phyloP scores from a whole-genome alignment of 1,140 invertebrate species.

The Araneus ventricosus region DNA sequence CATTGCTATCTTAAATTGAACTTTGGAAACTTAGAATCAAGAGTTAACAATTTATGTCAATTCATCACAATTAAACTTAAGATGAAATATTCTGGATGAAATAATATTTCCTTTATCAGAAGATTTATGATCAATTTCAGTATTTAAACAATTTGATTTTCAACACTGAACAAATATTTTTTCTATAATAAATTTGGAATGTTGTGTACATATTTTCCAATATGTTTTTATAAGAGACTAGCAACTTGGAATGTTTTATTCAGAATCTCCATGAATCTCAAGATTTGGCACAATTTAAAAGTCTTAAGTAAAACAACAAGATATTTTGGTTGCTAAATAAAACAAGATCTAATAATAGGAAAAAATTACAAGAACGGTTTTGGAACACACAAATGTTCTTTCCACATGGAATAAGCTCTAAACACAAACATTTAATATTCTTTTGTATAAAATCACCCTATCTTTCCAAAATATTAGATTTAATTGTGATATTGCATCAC shows the following conservation, averaged over 20 bases:
- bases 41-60: too few relatives aligned
- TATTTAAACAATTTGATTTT: too few relatives aligned
- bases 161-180: neutral
- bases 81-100: too few relatives aligned
- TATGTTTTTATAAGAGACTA: neutral
- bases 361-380: neutral
- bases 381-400: neutral
- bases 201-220: neutral
- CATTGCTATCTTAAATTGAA: too few relatives aligned
- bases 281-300: slow-evolving; percentile 19
- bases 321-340: neutral
- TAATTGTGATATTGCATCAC: slow-evolving; percentile 30
- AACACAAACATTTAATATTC: slow-evolving; percentile 18
- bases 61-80: too few relatives aligned
- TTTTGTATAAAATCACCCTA: slow-evolving; percentile 1
- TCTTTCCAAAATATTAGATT: neutral
- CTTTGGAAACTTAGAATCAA: too few relatives aligned
- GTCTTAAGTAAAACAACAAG: neutral
- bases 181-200: neutral
- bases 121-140: too few relatives aligned
- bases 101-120: too few relatives aligned
- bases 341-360: neutral
- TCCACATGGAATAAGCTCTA: neutral
- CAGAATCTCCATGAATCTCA: neutral
- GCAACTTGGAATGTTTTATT: neutral